These are phyloP conservation scores for Etheostoma spectabile DNA, from an alignment of 2,113 vertebrate genomes.

Conservation along the genomic window DNA sequence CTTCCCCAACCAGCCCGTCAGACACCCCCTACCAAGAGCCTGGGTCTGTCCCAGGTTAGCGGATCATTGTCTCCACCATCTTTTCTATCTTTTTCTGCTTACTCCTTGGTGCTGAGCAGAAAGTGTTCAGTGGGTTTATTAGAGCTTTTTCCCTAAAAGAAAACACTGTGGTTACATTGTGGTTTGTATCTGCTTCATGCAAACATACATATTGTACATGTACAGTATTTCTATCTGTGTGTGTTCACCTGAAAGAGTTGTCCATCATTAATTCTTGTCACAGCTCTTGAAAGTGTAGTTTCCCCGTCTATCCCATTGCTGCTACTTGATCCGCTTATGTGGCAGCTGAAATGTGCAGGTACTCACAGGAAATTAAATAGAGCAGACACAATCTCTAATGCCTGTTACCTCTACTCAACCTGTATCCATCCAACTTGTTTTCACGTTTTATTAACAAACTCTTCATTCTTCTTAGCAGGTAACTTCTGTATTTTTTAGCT, in stretches of 20 bases:
- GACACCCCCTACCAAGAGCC: too few relatives aligned
- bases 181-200: not conserved
- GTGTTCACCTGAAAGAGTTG: not conserved
- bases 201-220: not conserved
- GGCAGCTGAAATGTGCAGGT: not conserved
- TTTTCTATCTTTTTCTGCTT: too few relatives aligned
- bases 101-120: too few relatives aligned
- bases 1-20: too few relatives aligned
- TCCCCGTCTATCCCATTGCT: not conserved
- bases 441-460: not conserved
- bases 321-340: slow-evolving; percentile 24
- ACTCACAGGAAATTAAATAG: slow-evolving; percentile 15
- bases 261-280: not conserved
- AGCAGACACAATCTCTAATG: slow-evolving; percentile 10
- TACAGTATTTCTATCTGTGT: not conserved
- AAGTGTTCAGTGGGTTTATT: too few relatives aligned
- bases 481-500: too few relatives aligned
- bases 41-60: too few relatives aligned
- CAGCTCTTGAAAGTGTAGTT: not conserved
- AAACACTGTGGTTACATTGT: not conserved
- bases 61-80: too few relatives aligned
- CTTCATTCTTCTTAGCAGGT: not conserved
- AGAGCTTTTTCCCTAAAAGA: too few relatives aligned
- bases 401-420: not conserved
- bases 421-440: not conserved